A percentile compares a stretch with the other conserved stretches of the same genome.
Conservation (phyloP, 1,140 invertebrate genomes). For the Chionoecetes opilio region DNA sequence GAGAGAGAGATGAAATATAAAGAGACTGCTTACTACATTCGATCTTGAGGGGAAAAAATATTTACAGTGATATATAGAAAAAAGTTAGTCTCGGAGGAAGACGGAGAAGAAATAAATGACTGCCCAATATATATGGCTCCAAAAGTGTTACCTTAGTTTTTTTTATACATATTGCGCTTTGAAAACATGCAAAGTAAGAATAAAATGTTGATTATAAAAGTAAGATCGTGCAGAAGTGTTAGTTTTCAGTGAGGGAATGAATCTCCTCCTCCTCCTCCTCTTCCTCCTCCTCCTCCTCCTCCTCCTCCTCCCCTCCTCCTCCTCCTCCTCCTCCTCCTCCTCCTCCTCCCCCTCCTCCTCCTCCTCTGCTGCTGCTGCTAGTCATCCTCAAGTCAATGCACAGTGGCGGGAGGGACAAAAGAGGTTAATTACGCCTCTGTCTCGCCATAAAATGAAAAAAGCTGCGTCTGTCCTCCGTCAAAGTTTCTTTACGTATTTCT, state of each 20-base stretch:
- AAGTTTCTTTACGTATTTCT: too few species aligned
- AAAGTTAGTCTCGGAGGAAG: too few species aligned
- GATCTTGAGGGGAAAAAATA: too few species aligned
- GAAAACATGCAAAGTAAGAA: neutral
- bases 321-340: constrained; percentile 36
- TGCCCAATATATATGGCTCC: too few species aligned
- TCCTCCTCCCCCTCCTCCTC: constrained; percentile 5
- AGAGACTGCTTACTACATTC: too few species aligned
- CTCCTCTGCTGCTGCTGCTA: neutral
- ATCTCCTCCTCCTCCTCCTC: neutral
- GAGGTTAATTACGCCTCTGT: neutral
- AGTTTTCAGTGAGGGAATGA: neutral
- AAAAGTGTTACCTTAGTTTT: too few species aligned
- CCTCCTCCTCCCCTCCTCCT: neutral
- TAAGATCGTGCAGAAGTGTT: neutral
- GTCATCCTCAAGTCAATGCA: neutral
- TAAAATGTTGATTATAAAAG: neutral
- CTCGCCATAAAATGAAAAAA: too few species aligned
- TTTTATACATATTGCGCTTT: neutral
- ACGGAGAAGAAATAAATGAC: too few species aligned
- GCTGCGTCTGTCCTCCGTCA: too few species aligned
- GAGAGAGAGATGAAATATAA: too few species aligned
- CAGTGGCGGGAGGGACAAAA: neutral
- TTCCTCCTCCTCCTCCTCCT: neutral
- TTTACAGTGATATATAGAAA: too few species aligned